A percentile compares a stretch with the other conserved stretches of the same genome.
These are phyloP conservation scores for Fulmarus glacialis DNA, from an alignment of 2,113 vertebrate species.

Conservation along the genomic window DNA sequence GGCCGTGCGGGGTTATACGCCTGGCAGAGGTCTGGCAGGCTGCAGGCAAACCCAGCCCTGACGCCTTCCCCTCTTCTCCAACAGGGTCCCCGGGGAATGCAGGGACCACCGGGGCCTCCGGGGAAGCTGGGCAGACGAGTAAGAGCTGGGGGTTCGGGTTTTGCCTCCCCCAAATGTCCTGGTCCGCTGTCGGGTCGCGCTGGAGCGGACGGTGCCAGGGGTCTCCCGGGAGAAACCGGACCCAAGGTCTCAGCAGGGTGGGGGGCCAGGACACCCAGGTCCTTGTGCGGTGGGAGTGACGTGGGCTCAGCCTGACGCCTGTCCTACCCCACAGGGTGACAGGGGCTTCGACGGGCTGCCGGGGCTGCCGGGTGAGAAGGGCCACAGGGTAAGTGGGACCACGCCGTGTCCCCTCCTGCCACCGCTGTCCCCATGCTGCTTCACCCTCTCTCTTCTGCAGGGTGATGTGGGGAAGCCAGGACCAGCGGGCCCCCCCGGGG, in stretches of 20 bases:
- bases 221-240: conserved; percentile 88
- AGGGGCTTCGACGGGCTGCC: conserved; percentile 91
- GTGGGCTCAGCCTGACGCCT: background rate
- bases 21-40: background rate
- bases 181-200: conserved; percentile 69
- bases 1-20: rapidly evolving
- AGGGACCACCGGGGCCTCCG: conserved; percentile 76
- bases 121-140: conserved; percentile 88
- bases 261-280: background rate
- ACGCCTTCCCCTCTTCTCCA: background rate
- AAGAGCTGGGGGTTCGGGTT: background rate
- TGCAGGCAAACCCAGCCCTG: background rate
- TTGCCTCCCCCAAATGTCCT: background rate
- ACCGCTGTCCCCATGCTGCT: rapidly evolving
- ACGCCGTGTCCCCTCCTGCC: background rate
- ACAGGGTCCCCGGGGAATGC: conserved; percentile 85
- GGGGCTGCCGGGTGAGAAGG: conserved; percentile 89
- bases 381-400: conserved; percentile 79
- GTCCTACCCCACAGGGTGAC: conserved; percentile 82
- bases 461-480: conserved; percentile 87
- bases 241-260: conserved; percentile 76
- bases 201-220: conserved; percentile 87
- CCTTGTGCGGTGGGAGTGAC: rapidly evolving
- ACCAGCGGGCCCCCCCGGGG: conserved; percentile 77
- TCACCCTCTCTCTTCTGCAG: conserved; percentile 57